Conservation (phyloP, 2,113 vertebrate species). For the Laticauda colubrina region DNA sequence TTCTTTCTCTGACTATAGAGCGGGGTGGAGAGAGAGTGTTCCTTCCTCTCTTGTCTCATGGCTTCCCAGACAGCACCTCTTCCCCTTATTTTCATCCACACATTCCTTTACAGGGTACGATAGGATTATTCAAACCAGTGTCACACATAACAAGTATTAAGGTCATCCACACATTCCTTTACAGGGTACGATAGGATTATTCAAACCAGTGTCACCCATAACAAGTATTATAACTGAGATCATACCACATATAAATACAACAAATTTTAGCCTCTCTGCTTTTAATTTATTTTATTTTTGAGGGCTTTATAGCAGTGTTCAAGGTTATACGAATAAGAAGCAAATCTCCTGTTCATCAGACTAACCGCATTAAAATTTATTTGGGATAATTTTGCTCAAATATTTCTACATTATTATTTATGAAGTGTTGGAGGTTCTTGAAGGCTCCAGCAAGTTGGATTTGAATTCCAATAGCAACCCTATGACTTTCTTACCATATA, state of each 20-base stretch:
- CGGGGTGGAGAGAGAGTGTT: fast-evolving
- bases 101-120: constrained; percentile 8
- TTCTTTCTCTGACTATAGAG: not conserved
- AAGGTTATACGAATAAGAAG: not conserved
- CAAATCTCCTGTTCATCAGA: not conserved
- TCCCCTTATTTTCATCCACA: no score
- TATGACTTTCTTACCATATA: not conserved
- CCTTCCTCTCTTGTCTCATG: not conserved
- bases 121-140: not conserved
- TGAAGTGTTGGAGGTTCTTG: not conserved
- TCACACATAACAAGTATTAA: constrained; percentile 1
- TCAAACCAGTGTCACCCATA: not conserved
- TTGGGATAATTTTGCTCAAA: not conserved
- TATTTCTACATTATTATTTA: not conserved
- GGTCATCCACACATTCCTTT: no score
- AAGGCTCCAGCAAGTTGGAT: not conserved
- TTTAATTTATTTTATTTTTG: not conserved
- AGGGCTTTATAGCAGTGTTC: constrained; percentile 3
- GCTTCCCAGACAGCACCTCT: not conserved
- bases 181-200: constrained; percentile 27
- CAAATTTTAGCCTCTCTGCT: fast-evolving
- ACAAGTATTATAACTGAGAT: constrained; percentile 12
- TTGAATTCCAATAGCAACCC: not conserved
- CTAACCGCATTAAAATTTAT: not conserved
- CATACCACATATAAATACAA: not conserved